Conservation (phyloP, 2,113 vertebrate species). For the Spea multiplicata region DNA sequence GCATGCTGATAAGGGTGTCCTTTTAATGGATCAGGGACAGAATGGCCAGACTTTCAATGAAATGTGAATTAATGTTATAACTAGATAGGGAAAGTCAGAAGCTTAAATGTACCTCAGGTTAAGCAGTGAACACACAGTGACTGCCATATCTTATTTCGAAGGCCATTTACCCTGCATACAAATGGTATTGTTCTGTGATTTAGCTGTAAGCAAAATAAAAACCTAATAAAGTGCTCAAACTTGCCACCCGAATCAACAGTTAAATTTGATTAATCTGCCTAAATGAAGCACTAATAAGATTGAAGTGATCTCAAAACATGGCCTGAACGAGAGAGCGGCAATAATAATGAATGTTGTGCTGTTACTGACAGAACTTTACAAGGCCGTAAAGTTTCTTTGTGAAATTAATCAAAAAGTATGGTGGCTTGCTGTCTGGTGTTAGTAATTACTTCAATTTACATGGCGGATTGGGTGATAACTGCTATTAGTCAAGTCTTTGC, state of each 20-base stretch:
- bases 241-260: slow-evolving; percentile 28
- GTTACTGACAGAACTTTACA: slow-evolving; percentile 31
- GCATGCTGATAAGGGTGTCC: neutral
- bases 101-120: neutral
- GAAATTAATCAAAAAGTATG: slow-evolving; percentile 31
- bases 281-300: slow-evolving; percentile 20
- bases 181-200: neutral
- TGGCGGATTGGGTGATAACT: slow-evolving; percentile 31
- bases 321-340: slow-evolving; percentile 13
- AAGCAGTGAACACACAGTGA: neutral
- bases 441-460: slow-evolving; percentile 38
- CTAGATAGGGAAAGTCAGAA: neutral
- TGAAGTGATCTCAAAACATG: slow-evolving; percentile 15
- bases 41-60: neutral
- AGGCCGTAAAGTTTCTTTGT: slow-evolving; percentile 25
- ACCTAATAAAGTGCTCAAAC: slow-evolving; percentile 29
- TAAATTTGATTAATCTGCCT: slow-evolving; percentile 19
- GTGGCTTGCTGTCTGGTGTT: slow-evolving; percentile 28
- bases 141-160: neutral
- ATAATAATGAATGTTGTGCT: slow-evolving; percentile 35
- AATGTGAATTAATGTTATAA: neutral
- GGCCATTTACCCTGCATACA: neutral
- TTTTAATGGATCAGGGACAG: neutral
- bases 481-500: slow-evolving; percentile 41
- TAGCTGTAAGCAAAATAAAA: neutral